phyloP scores from a whole-genome alignment of 2,113 vertebrate species.

The Sander vitreus region DNA sequence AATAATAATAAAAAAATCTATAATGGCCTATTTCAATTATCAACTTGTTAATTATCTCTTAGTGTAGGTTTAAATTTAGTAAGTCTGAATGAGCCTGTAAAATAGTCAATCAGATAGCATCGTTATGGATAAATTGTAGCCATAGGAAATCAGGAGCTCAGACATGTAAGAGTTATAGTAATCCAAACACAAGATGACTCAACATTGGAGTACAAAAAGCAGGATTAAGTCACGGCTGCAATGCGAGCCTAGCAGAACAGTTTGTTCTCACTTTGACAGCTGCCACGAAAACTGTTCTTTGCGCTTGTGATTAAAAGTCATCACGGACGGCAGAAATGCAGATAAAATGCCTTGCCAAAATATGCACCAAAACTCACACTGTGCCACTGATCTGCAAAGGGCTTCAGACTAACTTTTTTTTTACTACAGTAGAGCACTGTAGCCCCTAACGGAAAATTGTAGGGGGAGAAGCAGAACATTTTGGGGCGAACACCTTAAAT shows the following conservation, averaged over 20 bases:
- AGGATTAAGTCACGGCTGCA: constrained; percentile 46
- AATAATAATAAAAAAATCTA: background rate
- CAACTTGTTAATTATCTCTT: constrained; percentile 18
- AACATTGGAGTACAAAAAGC: constrained; percentile 37
- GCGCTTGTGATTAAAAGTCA: constrained; percentile 29
- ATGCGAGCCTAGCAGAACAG: constrained; percentile 31
- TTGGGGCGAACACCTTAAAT: no score
- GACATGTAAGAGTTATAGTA: constrained; percentile 39
- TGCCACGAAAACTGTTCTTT: constrained; percentile 39
- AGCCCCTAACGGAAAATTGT: no score
- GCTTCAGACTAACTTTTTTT: no score
- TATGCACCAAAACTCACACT: constrained; percentile 17
- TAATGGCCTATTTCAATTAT: background rate
- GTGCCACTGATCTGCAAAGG: constrained; percentile 30
- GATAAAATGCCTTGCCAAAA: constrained; percentile 21
- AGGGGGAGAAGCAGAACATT: no score
- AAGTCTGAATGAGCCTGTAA: constrained; percentile 10
- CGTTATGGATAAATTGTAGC: constrained; percentile 14
- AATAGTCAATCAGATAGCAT: constrained; percentile 20
- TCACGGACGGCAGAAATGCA: constrained; percentile 17
- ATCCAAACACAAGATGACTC: constrained; percentile 48
- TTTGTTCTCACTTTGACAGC: constrained; percentile 39
- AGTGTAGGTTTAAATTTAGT: constrained; percentile 5
- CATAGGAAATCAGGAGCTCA: constrained; percentile 22
- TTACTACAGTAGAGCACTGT: no score